A percentile compares a stretch with the other conserved stretches of the same genome.
phyloP scores from a whole-genome alignment of 2,797 vertebrate genomes.

The Acanthopagrus latus region DNA sequence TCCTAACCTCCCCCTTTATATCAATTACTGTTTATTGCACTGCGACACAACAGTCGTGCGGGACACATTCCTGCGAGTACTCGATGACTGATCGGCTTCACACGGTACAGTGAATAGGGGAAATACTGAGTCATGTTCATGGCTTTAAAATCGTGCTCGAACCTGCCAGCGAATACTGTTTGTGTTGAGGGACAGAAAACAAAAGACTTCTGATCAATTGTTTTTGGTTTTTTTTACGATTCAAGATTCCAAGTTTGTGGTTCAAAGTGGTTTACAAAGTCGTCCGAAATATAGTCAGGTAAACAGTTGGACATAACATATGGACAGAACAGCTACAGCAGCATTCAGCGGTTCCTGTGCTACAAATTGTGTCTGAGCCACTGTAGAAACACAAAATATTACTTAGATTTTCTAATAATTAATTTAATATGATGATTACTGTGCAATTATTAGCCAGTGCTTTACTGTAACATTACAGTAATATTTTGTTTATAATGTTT shows the following conservation, averaged over 20 bases:
- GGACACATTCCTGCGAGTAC: conserved; percentile 48
- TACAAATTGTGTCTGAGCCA: too few species aligned
- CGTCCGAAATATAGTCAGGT: too few species aligned
- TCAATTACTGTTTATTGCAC: conserved; percentile 70
- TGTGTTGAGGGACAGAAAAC: neutral
- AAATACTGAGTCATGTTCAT: neutral
- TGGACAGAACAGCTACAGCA: neutral
- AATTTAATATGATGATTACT: too few species aligned
- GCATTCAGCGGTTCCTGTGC: too few species aligned
- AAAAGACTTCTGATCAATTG: neutral
- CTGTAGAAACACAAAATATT: too few species aligned
- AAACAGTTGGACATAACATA: neutral
- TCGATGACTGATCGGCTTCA: conserved; percentile 45
- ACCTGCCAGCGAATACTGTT: conserved; percentile 12
- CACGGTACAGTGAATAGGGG: neutral
- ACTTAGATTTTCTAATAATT: too few species aligned
- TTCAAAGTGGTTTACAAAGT: neutral
- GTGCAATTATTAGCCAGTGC: too few species aligned
- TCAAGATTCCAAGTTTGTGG: neutral
- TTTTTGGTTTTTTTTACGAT: neutral
- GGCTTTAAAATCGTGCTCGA: neutral
- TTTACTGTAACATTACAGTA: too few species aligned
- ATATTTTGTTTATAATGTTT: neutral
- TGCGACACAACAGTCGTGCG: conserved; percentile 51
- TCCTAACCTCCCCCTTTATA: conserved; percentile 63